Percentiles rank a stretch among this genome's conserved stretches.
phyloP scores from a whole-genome alignment of 2,113 vertebrate species.

The Silurus asotus region DNA sequence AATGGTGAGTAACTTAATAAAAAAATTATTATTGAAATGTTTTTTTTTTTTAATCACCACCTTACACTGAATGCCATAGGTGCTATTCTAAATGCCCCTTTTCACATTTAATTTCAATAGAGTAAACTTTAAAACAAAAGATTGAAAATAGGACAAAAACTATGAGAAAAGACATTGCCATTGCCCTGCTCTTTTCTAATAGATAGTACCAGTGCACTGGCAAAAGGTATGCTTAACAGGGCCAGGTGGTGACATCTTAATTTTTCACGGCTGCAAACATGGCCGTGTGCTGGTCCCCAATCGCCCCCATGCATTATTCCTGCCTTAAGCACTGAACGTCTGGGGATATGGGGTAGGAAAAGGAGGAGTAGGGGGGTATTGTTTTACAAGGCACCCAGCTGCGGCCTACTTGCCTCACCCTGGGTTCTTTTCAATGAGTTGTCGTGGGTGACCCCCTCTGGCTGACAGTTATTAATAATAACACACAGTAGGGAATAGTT shows the following conservation, averaged over 20 bases:
- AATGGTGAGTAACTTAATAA: neutral
- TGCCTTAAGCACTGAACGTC: slow-evolving; percentile 65
- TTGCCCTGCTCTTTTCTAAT: slow-evolving; percentile 51
- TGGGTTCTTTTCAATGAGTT: slow-evolving; percentile 70
- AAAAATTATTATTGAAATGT: neutral
- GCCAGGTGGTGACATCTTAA: slow-evolving; percentile 70
- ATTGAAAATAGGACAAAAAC: slow-evolving; percentile 10
- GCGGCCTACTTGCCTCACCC: slow-evolving; percentile 68
- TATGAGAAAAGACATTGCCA: slow-evolving; percentile 28
- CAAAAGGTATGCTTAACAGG: slow-evolving; percentile 63
- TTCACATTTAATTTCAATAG: slow-evolving; percentile 44
- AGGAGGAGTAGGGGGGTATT: slow-evolving; percentile 56
- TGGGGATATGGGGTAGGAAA: slow-evolving; percentile 39
- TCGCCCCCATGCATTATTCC: slow-evolving; percentile 70
- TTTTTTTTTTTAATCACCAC: neutral
- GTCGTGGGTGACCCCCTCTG: slow-evolving; percentile 70
- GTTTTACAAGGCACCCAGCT: slow-evolving; percentile 71
- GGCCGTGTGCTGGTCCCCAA: slow-evolving; percentile 39
- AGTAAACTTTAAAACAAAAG: slow-evolving; percentile 42
- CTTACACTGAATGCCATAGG: slow-evolving; percentile 2
- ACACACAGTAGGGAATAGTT: slow-evolving; percentile 69
- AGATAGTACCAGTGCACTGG: slow-evolving; percentile 51
- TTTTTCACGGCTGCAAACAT: slow-evolving; percentile 66
- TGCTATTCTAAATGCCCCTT: slow-evolving; percentile 18
- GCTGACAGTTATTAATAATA: slow-evolving; percentile 78